phyloP scores from a whole-genome alignment of 1,140 invertebrate species.

The Lucilia sericata region DNA sequence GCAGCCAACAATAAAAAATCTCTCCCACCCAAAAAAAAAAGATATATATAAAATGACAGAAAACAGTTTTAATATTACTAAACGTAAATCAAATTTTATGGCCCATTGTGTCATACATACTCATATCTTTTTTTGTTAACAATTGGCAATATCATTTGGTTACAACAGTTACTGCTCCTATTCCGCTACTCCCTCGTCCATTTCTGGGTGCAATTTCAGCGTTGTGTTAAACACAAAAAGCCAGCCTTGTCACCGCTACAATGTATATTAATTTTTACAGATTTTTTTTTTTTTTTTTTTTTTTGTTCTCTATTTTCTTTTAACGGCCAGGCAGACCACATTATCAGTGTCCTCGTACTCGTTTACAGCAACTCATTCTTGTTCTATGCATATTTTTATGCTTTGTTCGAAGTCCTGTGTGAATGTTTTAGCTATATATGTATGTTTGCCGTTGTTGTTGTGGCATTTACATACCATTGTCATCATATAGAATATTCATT shows the following conservation, averaged over 20 bases:
- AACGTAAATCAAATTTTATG: constrained; percentile 44
- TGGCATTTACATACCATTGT: constrained; percentile 2
- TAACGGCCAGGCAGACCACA: neutral
- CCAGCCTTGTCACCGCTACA: neutral
- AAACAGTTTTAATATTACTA: constrained; percentile 41
- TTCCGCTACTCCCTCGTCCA: neutral
- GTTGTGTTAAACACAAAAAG: neutral
- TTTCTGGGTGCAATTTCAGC: no score
- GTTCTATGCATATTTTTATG: no score
- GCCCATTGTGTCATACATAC: constrained; percentile 39
- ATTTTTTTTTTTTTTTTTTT: neutral
- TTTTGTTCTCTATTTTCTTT: neutral
- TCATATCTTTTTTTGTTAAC: constrained; percentile 25
- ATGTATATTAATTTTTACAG: constrained; percentile 23
- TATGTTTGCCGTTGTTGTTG: neutral
- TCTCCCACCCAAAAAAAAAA: neutral
- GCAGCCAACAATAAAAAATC: neutral
- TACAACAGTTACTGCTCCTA: neutral
- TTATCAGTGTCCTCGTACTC: no score
- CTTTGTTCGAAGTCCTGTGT: no score
- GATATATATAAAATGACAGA: neutral
- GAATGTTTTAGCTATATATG: no score
- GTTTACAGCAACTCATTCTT: no score
- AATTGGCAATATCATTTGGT: constrained; percentile 39
- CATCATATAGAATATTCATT: constrained; percentile 16